A percentile compares a stretch with the other conserved stretches of the same genome.
These are phyloP conservation scores for Alauda arvensis DNA, from an alignment of 2,797 vertebrate species.

Conservation along the genomic window DNA sequence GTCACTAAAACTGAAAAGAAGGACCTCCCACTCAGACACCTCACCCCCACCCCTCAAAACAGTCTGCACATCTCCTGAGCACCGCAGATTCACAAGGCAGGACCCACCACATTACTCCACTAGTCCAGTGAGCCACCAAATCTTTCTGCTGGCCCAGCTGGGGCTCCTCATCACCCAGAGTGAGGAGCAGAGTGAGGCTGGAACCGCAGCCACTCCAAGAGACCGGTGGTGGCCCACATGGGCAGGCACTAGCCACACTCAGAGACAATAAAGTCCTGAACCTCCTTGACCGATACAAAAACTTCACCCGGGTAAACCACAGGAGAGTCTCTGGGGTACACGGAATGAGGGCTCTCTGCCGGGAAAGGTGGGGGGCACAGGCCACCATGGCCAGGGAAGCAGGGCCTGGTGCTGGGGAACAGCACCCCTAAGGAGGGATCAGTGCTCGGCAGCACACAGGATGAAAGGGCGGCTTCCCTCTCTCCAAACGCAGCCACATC, in stretches of 20 bases:
- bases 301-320: background rate
- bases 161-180: background rate
- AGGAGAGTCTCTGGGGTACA: background rate
- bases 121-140: background rate
- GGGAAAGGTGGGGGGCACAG: background rate
- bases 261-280: slow-evolving; percentile 32
- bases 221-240: background rate
- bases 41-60: slow-evolving; percentile 25
- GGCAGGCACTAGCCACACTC: background rate
- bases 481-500: background rate
- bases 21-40: slow-evolving; percentile 48
- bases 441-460: background rate
- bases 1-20: slow-evolving; percentile 39
- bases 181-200: background rate
- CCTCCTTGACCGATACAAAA: background rate
- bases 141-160: background rate
- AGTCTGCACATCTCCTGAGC: background rate
- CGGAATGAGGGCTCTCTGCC: background rate
- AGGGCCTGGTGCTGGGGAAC: background rate
- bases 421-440: background rate
- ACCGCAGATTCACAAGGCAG: background rate
- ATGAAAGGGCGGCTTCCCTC: background rate
- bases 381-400: background rate
- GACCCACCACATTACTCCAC: accelerated
- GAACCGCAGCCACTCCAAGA: accelerated